phyloP scores from a whole-genome alignment of 2,888 invertebrate genomes.

The Diabrotica balteata region DNA sequence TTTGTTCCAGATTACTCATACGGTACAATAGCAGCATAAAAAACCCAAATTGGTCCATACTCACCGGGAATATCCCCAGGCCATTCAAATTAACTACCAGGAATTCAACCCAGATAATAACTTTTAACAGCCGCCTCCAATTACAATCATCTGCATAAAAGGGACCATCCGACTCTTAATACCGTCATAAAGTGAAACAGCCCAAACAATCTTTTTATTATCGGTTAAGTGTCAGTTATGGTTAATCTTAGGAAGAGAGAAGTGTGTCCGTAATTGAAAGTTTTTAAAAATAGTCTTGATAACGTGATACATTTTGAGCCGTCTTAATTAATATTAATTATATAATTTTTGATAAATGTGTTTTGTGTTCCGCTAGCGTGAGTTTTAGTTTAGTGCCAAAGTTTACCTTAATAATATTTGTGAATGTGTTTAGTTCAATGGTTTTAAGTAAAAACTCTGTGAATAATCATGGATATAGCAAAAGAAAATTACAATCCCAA shows the following conservation, averaged over 20 bases:
- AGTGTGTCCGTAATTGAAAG: no score
- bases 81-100: slow-evolving; percentile 14
- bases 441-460: not conserved
- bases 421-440: not conserved
- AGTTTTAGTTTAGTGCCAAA: no score
- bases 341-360: no score
- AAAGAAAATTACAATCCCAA: slow-evolving; percentile 62
- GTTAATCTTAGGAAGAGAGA: no score
- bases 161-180: not conserved
- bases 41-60: not conserved
- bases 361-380: no score
- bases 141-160: slow-evolving; percentile 3
- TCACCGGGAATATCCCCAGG: slow-evolving; percentile 1
- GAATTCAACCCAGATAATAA: slow-evolving; percentile 8
- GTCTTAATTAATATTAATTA: no score
- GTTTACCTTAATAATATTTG: no score
- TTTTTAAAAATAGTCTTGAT: no score
- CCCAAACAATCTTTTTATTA: no score
- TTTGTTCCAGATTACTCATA: slow-evolving; percentile 13
- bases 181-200: not conserved
- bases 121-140: not conserved
- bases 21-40: not conserved
- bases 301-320: no score
- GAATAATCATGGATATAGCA: slow-evolving; percentile 60
- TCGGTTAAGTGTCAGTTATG: no score